phyloP scores from a whole-genome alignment of 53 echinoderm and acorn worm species.

The Stichopus horrens region DNA sequence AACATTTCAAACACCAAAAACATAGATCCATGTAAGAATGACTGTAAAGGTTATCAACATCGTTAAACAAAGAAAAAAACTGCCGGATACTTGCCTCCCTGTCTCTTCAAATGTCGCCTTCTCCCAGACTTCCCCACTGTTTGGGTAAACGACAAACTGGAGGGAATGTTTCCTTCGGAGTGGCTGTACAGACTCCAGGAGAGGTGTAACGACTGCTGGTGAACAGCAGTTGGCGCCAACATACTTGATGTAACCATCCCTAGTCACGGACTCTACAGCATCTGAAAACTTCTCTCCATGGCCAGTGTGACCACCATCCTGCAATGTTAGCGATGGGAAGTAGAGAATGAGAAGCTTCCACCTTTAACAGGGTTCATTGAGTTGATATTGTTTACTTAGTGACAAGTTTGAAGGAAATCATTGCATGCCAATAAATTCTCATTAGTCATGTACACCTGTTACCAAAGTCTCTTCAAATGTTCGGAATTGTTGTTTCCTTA shows the following conservation, averaged over 20 bases:
- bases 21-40: too few species aligned
- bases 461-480: too few species aligned
- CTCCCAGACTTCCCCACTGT: slow-evolving; percentile 44
- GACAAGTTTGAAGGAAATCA: too few species aligned
- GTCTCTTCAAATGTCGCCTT: neutral
- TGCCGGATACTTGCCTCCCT: neutral
- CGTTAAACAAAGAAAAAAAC: too few species aligned
- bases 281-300: slow-evolving; percentile 83
- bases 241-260: slow-evolving; percentile 56
- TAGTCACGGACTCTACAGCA: slow-evolving; percentile 53
- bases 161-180: neutral
- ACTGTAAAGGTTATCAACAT: too few species aligned
- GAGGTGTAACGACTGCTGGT: slow-evolving; percentile 57
- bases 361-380: too few species aligned
- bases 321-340: neutral
- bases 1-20: too few species aligned
- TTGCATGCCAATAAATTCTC: too few species aligned
- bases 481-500: too few species aligned
- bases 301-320: slow-evolving; percentile 66
- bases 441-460: too few species aligned
- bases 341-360: too few species aligned
- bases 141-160: slow-evolving; percentile 51
- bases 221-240: slow-evolving; percentile 83
- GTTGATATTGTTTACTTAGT: too few species aligned
- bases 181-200: slow-evolving; percentile 59